Evolutionary conservation across 92 coral and sea anemone genomes (phyloP).

Genomic region (Heliopora coerulea): DNA sequence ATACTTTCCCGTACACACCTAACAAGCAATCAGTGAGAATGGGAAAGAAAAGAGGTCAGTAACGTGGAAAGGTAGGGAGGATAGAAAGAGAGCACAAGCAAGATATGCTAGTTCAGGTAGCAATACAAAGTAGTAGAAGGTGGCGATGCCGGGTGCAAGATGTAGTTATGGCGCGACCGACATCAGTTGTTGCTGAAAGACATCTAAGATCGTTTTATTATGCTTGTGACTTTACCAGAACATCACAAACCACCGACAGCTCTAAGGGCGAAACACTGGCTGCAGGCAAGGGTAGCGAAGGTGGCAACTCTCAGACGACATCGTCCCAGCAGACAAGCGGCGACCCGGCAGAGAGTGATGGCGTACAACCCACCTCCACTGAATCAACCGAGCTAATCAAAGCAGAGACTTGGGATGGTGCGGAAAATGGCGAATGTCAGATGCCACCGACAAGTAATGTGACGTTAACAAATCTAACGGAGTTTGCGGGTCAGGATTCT

Average conservation of each 20-base stretch:
- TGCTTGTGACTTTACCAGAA: neutral
- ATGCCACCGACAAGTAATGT: conserved; percentile 25
- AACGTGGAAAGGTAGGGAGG: too few species aligned
- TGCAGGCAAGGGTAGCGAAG: neutral
- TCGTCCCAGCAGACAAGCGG: neutral
- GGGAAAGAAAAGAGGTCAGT: too few species aligned
- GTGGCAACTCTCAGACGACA: neutral
- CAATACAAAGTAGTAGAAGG: too few species aligned
- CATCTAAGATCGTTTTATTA: neutral
- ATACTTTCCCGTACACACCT: too few species aligned
- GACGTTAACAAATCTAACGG: conserved; percentile 34
- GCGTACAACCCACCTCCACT: conserved; percentile 1
- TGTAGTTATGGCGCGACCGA: too few species aligned
- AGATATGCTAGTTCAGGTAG: too few species aligned
- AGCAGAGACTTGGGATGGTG: conserved; percentile 29
- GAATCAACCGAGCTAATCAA: conserved; percentile 17
- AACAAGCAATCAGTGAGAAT: too few species aligned
- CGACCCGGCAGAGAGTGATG: neutral
- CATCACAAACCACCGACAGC: neutral
- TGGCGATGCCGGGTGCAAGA: too few species aligned
- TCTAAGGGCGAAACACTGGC: neutral
- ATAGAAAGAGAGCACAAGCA: too few species aligned
- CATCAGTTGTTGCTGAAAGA: neutral
- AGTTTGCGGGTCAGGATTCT: conserved; percentile 50
- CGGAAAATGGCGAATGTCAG: conserved; percentile 21